Percentiles rank a stretch among this genome's conserved stretches.
Evolutionary conservation across 2,113 vertebrate species (phyloP).

Genomic region (Nipponia nippon): DNA sequence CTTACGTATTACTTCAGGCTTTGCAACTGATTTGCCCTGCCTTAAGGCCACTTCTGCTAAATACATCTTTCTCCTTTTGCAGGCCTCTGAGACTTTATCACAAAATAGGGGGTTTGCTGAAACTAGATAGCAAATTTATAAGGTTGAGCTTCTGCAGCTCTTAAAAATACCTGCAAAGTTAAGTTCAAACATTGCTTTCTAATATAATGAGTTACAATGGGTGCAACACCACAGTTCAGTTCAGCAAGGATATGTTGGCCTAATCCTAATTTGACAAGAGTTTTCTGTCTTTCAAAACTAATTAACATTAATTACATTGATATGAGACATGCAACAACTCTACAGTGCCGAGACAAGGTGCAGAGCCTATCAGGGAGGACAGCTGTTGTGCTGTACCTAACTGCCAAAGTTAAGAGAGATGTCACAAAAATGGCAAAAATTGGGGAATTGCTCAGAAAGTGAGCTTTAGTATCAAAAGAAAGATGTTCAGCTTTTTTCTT

Average conservation of each 20-base stretch:
- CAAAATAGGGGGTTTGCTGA: neutral
- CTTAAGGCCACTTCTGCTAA: neutral
- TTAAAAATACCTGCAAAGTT: neutral
- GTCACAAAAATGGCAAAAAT: neutral
- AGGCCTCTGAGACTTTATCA: neutral
- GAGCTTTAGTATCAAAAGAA: neutral
- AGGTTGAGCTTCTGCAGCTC: neutral
- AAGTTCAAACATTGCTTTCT: neutral
- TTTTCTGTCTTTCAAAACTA: neutral
- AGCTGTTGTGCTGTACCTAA: neutral
- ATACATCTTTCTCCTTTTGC: neutral
- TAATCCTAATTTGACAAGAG: neutral
- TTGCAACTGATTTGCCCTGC: neutral
- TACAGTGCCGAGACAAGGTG: neutral
- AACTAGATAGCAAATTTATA: neutral
- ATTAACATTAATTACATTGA: neutral
- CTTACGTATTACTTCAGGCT: neutral
- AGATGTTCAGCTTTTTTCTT: neutral
- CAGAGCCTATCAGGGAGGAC: neutral
- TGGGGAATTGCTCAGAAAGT: neutral
- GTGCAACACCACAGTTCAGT: neutral
- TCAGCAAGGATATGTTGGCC: neutral
- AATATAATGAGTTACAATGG: neutral
- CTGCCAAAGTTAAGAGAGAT: neutral
- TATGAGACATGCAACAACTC: neutral